Evolutionary conservation across 2,888 invertebrate genomes (phyloP).

Genomic region (Drosophila dives): DNA sequence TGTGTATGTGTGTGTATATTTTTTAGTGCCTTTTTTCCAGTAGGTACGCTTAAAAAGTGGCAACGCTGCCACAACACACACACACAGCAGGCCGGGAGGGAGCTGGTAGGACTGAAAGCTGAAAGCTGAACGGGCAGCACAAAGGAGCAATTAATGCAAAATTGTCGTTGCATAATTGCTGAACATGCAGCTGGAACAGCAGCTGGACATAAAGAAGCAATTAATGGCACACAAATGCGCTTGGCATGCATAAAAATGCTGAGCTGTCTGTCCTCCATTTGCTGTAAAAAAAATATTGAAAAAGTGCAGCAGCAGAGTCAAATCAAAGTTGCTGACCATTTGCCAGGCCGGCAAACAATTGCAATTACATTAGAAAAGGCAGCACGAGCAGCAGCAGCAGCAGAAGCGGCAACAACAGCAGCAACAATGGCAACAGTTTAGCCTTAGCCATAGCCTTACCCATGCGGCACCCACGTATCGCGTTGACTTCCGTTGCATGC

Average conservation of each 20-base stretch:
- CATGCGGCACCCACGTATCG: conserved; percentile 67
- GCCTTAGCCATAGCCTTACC: conserved; percentile 42
- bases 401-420: not conserved
- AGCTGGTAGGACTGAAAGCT: conserved; percentile 4
- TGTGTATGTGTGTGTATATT: not conserved
- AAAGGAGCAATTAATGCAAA: conserved; percentile 82
- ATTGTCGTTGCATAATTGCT: conserved; percentile 82
- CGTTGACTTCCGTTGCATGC: conserved; percentile 75
- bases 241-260: conserved; percentile 82
- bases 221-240: conserved; percentile 81
- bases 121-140: conserved; percentile 47
- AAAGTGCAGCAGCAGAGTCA: conserved; percentile 45
- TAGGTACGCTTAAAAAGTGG: conserved; percentile 31
- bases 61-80: conserved; percentile 35
- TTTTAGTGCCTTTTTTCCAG: conserved; percentile 35
- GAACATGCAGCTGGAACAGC: conserved; percentile 68
- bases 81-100: conserved; percentile 36
- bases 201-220: conserved; percentile 78
- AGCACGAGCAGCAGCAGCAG: conserved; percentile 21
- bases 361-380: conserved; percentile 77
- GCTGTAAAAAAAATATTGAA: conserved; percentile 31
- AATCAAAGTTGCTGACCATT: conserved; percentile 65
- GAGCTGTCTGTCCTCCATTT: conserved; percentile 32
- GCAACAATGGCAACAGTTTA: conserved; percentile 49
- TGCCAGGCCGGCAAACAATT: conserved; percentile 68